Evolutionary conservation across 2,797 vertebrate species (phyloP), one percentile per base, ranked within the genome.

Genomic region (Neomorphus geoffroyi): DNA sequence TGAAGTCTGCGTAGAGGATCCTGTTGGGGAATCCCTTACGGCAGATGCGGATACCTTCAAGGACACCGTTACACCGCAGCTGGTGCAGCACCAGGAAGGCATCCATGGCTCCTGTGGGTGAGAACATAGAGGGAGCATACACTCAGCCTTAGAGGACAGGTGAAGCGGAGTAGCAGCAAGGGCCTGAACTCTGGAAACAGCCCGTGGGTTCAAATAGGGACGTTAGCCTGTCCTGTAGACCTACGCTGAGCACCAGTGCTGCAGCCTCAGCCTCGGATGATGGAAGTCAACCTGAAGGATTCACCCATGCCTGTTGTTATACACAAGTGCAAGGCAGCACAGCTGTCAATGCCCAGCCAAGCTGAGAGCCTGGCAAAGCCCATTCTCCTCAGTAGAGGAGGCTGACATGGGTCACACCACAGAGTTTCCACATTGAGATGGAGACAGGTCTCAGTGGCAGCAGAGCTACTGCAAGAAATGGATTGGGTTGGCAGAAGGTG

Each of bases 21-120:
- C 98, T 98, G 97, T 99, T 99, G 78, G 99, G 99, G 94, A 99
- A 99, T 10, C 99, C 99, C 96, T 99, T 99, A 41, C 98, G 98
- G 97, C 99, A 99, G 97, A 99, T 99, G 75, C 99, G 98, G 96
- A 99, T 99, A 22, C 99, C 99, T 78, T 99, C 99, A 41, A 99
- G 98, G 53, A 99, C 99, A 5, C 99, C 99, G 0, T 99, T 99
- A 94, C 99, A 99, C 28, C 99, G 98, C 66, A 99, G 97, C 98
- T 99, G 99, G 95, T 99, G 99, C 87, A 99, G 97, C 90, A 99
- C 99, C 97, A 99, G 21, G 95, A 99, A 99, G 11, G 98, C 70
- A 70, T 99, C 99, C 97, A 99, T 99, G 94, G 98, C 98, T 86
- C 99, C 99, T 99, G 48, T 3, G 54, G 37, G 53, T 10, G 16